Evolutionary conservation across 2,797 vertebrate genomes (phyloP), one percentile per base, ranked within the genome.

Genomic region (Picus viridis): DNA sequence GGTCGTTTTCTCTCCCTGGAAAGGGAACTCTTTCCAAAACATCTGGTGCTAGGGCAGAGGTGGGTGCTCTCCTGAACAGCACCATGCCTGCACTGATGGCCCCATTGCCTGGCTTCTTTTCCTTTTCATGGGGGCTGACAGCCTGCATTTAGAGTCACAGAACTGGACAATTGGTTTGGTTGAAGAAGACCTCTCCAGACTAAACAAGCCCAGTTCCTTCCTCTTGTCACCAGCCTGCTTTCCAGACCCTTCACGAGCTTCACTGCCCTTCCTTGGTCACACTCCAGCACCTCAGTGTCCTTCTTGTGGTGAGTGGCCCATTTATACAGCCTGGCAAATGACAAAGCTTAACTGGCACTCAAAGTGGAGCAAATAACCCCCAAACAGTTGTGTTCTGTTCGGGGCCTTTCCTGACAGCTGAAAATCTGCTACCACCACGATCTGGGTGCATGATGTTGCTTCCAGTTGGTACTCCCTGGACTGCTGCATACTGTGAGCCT

Each of bases 31-130:
- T 43, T 58, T 65, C 77, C 18, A 27, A n/a, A 49, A 11, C 1
- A 0, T 2, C 17, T 27, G 15, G 4, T 23, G 49, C 29, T 16
- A 4, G 0, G 0, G 51, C 29, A 41, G 43, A 49, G 39, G 2
- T 41, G 75, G 10, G 13, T 27, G 24, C 51, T 11, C 1, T 11
- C 26, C 53, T 7, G 26, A 16, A 10, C 6, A 43, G 19, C 36
- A 2, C 4, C 0, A 3, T 12, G 7, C 7, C 10, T 2, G 2
- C 20, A 27, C 39, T 1, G 5, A 43, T 5, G 27, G 16, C 69
- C 54, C 14, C 45, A 2, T 8, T 12, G 29, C 62, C 65, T 45
- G 70, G 1, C 0, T 0, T 4, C 5, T 26, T 59, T 19, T 47
- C 58, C 20, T 7, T 63, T 73, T 34, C 32, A 8, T 36, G 20